phyloP scores from a whole-genome alignment of 2,888 invertebrate genomes.

The Lasioglossum leucozonium region DNA sequence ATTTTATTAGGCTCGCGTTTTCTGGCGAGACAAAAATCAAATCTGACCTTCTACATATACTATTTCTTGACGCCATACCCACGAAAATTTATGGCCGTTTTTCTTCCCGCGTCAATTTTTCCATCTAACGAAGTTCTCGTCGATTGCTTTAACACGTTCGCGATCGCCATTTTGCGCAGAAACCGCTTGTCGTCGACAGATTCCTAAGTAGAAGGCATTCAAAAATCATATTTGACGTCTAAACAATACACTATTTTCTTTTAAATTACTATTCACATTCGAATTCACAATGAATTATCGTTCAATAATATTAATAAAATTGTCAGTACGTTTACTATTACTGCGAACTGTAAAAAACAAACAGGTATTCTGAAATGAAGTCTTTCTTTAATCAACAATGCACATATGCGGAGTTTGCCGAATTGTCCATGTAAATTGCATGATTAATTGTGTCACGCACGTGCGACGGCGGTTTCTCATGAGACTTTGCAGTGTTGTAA shows the following conservation, averaged over 20 bases:
- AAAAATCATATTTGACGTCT: neutral
- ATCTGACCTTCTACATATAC: neutral
- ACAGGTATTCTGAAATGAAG: neutral
- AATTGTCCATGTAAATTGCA: neutral
- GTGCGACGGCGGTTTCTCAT: neutral
- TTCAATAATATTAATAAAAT: neutral
- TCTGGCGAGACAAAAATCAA: neutral
- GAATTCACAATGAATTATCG: neutral
- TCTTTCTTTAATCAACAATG: neutral
- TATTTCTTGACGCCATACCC: neutral
- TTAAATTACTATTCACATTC: neutral
- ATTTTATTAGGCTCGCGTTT: slow-evolving; percentile 40
- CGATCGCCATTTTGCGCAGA: neutral
- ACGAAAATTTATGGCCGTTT: neutral
- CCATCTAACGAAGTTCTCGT: neutral
- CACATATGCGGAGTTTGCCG: neutral
- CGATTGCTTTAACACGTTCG: neutral
- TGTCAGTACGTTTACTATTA: too few relatives aligned
- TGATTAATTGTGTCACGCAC: neutral
- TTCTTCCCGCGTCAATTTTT: neutral
- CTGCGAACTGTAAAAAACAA: neutral
- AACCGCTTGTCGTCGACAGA: neutral
- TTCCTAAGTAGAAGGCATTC: neutral
- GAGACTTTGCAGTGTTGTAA: neutral
- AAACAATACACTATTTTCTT: neutral